Base-by-base conservation (phyloP, 1,140 invertebrate genomes). In the Ceratoteleas bidentatus region DNA sequence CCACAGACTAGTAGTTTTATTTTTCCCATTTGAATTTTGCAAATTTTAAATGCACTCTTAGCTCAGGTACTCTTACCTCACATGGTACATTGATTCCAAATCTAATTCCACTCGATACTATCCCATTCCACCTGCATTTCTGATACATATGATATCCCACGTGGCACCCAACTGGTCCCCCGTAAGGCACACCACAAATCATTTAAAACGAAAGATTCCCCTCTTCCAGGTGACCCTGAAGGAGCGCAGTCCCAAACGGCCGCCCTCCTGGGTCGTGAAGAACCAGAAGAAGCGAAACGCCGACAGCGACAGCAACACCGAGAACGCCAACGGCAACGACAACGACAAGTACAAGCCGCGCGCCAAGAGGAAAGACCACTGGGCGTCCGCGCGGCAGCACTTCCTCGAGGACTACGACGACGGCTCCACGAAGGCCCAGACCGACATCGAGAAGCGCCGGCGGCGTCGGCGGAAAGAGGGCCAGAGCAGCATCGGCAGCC, bases 351-450 rank as follows among this genome's bases (percentile, higher is more conserved):
- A 88, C 43, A 89, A 89, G 24, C 84, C 86, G 10, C 61, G 78
- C 24, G 76, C 54, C 14, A 88, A 86, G 7, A 88, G 85, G 56
- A 91, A 91, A 78, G 90, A 91, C 76, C 90, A 91, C 33, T 91
- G 90, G 90, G 90, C 90, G 7, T 88, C 90, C 7, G 87, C 90
- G 13, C 84, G 88, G 40, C 89, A 91, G 32, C 88, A 91, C 47
- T 91, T 91, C 57, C 83, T 91, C 47, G 84, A 89, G n/a, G 86
- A 89, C 13, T 86, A 87, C 45, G 87, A 88, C 3, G 88, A 90
- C 34, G 74, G 62, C 38, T 24, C 76, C 7, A 33, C 74, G 7
- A 87, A 86, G 47, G 85, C 85, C 6, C 87, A 88, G 15, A 69
- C 66, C 43, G 87, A 89, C 14, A 85, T 73, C 0, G 87, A 89